phyloP scores from a whole-genome alignment of 2,797 vertebrate genomes.

The Pempheris klunzingeri region DNA sequence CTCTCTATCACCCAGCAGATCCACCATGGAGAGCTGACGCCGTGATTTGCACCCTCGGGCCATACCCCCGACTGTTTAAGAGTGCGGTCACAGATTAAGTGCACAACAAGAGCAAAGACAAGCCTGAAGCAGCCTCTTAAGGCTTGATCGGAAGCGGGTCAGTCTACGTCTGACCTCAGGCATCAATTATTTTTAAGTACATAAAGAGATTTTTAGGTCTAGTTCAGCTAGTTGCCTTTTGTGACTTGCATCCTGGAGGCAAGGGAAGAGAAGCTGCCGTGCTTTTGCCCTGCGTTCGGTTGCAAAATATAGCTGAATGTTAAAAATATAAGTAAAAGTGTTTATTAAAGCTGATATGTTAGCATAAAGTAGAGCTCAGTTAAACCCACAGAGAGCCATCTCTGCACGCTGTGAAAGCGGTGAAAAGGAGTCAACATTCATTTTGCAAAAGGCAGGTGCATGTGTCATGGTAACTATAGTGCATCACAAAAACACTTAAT shows the following conservation, averaged over 20 bases:
- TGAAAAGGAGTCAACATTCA: neutral
- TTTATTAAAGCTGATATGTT: neutral
- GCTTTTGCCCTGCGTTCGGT: neutral
- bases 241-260: conserved; percentile 1
- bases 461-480: neutral
- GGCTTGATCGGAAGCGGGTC: neutral
- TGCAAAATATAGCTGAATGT: neutral
- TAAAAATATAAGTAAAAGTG: neutral
- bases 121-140: conserved; percentile 3
- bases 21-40: conserved; percentile 16
- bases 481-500: neutral
- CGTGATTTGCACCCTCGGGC: conserved; percentile 34
- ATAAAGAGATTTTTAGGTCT: conserved; percentile 11
- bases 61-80: neutral
- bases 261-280: neutral
- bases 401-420: neutral
- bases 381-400: neutral
- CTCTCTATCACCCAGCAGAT: conserved; percentile 24
- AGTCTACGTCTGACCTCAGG: neutral
- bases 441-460: conserved; percentile 1
- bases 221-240: conserved; percentile 1
- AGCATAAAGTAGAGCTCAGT: neutral
- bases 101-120: conserved; percentile 15
- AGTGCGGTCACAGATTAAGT: conserved; percentile 32
- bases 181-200: conserved; percentile 1